Evolutionary conservation across 1,140 invertebrate species (phyloP), one percentile per base, ranked within the genome.

Genomic region (Calliopsis andreniformis): DNA sequence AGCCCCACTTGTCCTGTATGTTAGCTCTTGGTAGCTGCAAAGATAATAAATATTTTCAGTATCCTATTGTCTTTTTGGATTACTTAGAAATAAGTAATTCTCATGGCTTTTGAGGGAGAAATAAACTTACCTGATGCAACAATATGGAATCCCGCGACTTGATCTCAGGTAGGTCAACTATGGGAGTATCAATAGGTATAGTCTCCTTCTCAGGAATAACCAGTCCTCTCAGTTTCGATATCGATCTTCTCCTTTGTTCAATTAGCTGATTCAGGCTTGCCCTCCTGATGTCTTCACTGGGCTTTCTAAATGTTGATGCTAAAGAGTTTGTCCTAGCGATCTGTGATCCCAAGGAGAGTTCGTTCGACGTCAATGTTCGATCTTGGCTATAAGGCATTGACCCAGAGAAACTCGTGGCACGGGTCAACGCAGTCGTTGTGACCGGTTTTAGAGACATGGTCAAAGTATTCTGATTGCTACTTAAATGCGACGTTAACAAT

Each of bases 171-270:
- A 96, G 88, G 86, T 96, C 95, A 7, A 95, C 89, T 23, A 95
- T 93, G 3, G 92, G 89, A 47, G 91, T 86, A 68, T 94, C 92
- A 69, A 93, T 91, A 12, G 92, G 84, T 63, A 94, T 92, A 14
- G 94, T 89, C 3, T 93, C 93, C 87, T 94, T 92, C 88, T 98
- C 96, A 7, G 97, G 97, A 85, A 98, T 98, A 10, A 97, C 95
- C 76, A 98, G 90, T 4, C 97, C 97, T 86, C 96, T 93, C 30
- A 98, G 89, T 91, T 98, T 98, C 3, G 96, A 96, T 86, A 97
- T 94, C 28, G 95, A 96, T 84, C 95, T 95, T 80, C 95, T 94
- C 55, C 96, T 92, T 88, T 97, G 96, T 88, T 97, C 97, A 77
- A 96, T 94, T 67, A 96, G 86, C 75, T 94, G 93, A 87, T 94